Base-by-base conservation (phyloP, 2,797 vertebrate species). In the Acropternis orthonyx region DNA sequence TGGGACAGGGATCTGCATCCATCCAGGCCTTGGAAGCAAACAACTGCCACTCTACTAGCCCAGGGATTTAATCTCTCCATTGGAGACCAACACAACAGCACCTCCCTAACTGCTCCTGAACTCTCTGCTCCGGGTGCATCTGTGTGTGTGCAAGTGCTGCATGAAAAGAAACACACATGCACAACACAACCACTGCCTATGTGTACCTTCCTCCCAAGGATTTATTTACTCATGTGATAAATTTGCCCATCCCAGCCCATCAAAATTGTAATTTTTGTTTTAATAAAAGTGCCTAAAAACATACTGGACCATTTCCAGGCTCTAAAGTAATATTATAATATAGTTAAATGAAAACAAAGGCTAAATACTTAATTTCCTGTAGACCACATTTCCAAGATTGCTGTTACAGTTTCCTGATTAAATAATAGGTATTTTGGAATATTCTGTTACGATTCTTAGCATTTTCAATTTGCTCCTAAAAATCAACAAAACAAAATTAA, bases 331-430 rank as follows among this genome's bases (percentile, higher is more conserved):
- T 84, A 88, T 77, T 55, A 89, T 76, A 92, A 96, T 49, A 61
- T 27, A 91, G 72, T 59, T 84, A 94, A 96, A 96, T 56, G 59
- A 95, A 97, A 97, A 95, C 91, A 97, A 89, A 91, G 32, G 24
- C 48, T 81, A 96, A 96, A 96, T 69, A 84, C 69, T 93, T 95
- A 43, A 96, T 97, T 96, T 96, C 95, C 95, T 96, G 89, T 48
- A 93, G 83, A 71, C 54, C 39, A 95, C 62, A 83, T 78, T 91
- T 94, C 68, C 73, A 91, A 87, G 76, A 89, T 1, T 75, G 79
- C 48, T 39, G 13, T 68, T 91, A 49, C 68, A 78, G 79, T 93
- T 92, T 94, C 79, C 77, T 86, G 79, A 92, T 84, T 86, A 92
- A 93, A 68, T 75, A 84, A 88, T 44, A 85, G 15, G 7, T 34